A percentile compares a stretch with the other conserved stretches of the same genome.
phyloP scores from a whole-genome alignment of 2,888 invertebrate species.

The Lordiphosa fenestrarum region DNA sequence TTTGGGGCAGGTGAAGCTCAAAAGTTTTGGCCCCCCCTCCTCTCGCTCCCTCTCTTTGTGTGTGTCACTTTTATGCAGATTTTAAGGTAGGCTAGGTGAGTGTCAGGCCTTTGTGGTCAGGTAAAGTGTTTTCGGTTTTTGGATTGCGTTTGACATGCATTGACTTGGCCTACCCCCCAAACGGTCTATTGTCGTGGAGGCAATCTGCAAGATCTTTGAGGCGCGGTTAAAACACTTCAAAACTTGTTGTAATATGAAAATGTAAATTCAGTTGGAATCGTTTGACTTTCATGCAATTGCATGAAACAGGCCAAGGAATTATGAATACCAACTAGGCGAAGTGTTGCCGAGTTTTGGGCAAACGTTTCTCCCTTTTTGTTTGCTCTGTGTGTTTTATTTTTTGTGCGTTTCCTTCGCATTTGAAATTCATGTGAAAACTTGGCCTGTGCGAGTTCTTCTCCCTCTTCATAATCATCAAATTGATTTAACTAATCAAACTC shows the following conservation, averaged over 20 bases:
- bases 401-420: slow-evolving; percentile 49
- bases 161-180: slow-evolving; percentile 53
- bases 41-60: slow-evolving; percentile 6
- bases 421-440: slow-evolving; percentile 68
- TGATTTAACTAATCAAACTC: slow-evolving; percentile 68
- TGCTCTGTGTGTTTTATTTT: slow-evolving; percentile 10
- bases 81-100: slow-evolving; percentile 1
- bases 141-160: slow-evolving; percentile 69
- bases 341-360: not conserved
- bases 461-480: slow-evolving; percentile 55
- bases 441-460: slow-evolving; percentile 18
- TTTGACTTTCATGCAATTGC: slow-evolving; percentile 53
- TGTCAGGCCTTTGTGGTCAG: slow-evolving; percentile 56
- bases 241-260: slow-evolving; percentile 34
- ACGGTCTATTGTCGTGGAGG: too few species aligned
- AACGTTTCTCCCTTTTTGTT: not conserved
- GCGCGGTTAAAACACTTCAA: slow-evolving; percentile 12
- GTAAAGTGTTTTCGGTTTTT: slow-evolving; percentile 48
- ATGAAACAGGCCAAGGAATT: slow-evolving; percentile 60
- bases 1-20: slow-evolving; percentile 1
- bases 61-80: slow-evolving; percentile 47
- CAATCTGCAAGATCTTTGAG: not conserved
- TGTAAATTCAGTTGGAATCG: slow-evolving; percentile 37
- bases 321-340: slow-evolving; percentile 54
- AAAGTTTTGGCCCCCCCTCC: too few species aligned